Evolutionary conservation across 2,797 vertebrate genomes (phyloP), one percentile per base, ranked within the genome.

Genomic region (Apogon talboti): DNA sequence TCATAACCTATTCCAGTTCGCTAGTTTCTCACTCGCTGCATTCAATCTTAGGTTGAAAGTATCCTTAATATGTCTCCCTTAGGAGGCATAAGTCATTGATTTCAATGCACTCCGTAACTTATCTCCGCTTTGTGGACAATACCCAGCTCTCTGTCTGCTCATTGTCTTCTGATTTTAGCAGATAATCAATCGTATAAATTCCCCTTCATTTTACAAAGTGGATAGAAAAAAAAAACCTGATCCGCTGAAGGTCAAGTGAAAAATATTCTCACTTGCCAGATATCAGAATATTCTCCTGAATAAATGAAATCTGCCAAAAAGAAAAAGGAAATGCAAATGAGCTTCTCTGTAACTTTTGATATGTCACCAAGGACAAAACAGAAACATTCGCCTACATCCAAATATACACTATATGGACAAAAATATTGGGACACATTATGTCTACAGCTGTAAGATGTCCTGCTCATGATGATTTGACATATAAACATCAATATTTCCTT

Each of bases 121-220:
- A 55, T 55, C 38, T 55, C 53, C 42, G 64, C 47, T 16, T 33
- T 47, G 18, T 45, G 51, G 47, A 53, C 60, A 61, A 66, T 38
- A 28, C 18, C 18, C 44, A 51, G n/a, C 40, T 35, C 19, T 40
- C 28, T 12, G 12, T 69, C 38, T 46, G 11, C 11, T 58, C 19
- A 50, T 74, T 40, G 11, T 7, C 18, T 42, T 41, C 5, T 18
- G 4, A 43, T 43, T 72, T 45, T 30, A 72, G 51, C 51, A 64
- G 3, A 46, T 58, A 56, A 66, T 71, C 55, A 69, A 16, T 64
- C 46, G 10, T 9, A 13, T 30, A 14, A 24, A 69, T 70, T 41
- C 43, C 16, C 40, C 2, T 15, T 35, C 14, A 38, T 15, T 64
- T 46, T 10, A 41, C 21, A 52, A 7, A 56, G 5, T n/a, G 6